These are phyloP conservation scores for Phortica okadai DNA, from an alignment of 2,888 invertebrate species.

Conservation along the genomic window DNA sequence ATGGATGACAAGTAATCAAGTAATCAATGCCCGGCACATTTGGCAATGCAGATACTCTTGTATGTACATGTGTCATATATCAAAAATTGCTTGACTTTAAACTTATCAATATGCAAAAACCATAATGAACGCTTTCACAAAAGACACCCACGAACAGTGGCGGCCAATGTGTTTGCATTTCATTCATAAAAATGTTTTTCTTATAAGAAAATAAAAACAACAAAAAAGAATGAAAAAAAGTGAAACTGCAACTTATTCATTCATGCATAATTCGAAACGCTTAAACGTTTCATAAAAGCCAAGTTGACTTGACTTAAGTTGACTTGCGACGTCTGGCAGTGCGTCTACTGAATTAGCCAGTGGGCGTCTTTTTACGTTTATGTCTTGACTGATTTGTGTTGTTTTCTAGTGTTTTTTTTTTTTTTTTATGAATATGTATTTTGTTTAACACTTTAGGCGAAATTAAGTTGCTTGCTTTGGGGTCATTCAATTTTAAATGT, in stretches of 20 bases:
- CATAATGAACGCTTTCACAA: constrained; percentile 51
- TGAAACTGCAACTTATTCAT: constrained; percentile 42
- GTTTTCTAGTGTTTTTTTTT: not conserved
- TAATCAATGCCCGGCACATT: not conserved
- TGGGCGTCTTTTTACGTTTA: constrained; percentile 11
- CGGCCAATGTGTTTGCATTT: constrained; percentile 40
- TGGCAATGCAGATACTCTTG: not conserved
- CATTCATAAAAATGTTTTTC: constrained; percentile 46
- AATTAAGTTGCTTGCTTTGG: too few species aligned
- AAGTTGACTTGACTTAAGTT: not conserved
- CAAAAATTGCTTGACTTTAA: not conserved
- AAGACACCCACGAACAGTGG: not conserved
- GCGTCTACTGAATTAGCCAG: constrained; percentile 8
- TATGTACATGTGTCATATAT: not conserved
- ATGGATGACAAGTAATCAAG: constrained; percentile 9
- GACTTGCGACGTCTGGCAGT: not conserved
- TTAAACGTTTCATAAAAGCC: not conserved
- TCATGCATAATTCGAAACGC: constrained; percentile 24
- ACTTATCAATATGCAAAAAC: constrained; percentile 26
- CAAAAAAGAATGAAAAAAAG: not conserved
- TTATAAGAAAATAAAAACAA: not conserved
- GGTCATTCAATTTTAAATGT: not conserved
- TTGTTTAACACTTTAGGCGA: not conserved
- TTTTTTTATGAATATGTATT: not conserved
- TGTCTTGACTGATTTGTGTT: not conserved